Percentiles rank a stretch among this genome's conserved stretches.
Evolutionary conservation across 2,888 invertebrate species (phyloP).

Genomic region (Limnephilus auricula): DNA sequence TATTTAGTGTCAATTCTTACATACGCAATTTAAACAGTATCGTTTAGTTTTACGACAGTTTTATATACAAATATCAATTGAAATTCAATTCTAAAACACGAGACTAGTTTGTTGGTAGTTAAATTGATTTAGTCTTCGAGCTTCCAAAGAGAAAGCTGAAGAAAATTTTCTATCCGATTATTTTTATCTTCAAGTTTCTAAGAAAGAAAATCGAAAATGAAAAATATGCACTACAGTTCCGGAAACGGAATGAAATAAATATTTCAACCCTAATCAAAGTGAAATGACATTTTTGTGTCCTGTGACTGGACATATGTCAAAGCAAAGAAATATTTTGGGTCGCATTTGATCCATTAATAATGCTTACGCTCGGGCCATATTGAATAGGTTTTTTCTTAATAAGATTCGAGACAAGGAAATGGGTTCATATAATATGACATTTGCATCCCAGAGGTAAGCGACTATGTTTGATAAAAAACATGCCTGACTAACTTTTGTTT

Average conservation of each 20-base stretch:
- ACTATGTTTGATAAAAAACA: not conserved
- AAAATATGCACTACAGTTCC: slow-evolving; percentile 35
- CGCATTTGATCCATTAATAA: slow-evolving; percentile 26
- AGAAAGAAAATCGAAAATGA: slow-evolving; percentile 2
- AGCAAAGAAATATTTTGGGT: slow-evolving; percentile 16
- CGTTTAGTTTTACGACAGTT: not conserved
- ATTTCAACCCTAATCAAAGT: slow-evolving; percentile 48
- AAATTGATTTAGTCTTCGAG: not conserved
- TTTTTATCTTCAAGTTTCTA: not conserved
- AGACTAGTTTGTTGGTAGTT: not conserved
- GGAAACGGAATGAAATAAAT: slow-evolving; percentile 36
- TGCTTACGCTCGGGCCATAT: not conserved
- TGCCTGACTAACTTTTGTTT: not conserved
- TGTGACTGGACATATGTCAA: slow-evolving; percentile 38
- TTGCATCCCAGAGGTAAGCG: slow-evolving; percentile 20
- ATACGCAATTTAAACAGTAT: not conserved
- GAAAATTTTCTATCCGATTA: not conserved
- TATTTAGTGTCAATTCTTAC: not conserved
- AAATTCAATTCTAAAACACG: not conserved
- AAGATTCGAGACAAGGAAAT: not conserved
- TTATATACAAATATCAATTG: not conserved
- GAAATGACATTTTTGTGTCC: slow-evolving; percentile 42
- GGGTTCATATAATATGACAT: not conserved
- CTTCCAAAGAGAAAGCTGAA: not conserved
- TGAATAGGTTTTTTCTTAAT: slow-evolving; percentile 1